phyloP scores from a whole-genome alignment of 2,888 invertebrate genomes.

The Rosalia funebris region DNA sequence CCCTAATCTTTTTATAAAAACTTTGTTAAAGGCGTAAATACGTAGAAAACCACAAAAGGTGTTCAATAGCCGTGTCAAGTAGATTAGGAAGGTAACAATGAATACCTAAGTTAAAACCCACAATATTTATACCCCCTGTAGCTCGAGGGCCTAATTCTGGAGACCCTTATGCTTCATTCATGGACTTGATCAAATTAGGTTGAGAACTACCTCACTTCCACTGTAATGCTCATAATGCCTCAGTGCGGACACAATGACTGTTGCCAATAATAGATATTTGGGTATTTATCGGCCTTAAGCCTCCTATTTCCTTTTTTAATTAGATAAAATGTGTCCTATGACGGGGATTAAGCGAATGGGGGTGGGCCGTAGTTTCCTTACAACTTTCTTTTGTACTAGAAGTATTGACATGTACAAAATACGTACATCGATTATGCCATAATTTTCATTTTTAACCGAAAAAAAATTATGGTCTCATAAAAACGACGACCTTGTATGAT shows the following conservation, averaged over 20 bases:
- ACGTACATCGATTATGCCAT: not conserved
- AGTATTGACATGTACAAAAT: not conserved
- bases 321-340: not conserved
- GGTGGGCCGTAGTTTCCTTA: not conserved
- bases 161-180: slow-evolving; percentile 36
- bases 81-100: slow-evolving; percentile 42
- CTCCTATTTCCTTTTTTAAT: slow-evolving; percentile 20
- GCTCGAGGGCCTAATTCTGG: slow-evolving; percentile 38
- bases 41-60: slow-evolving; percentile 41
- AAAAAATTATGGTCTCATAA: too few species aligned
- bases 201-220: slow-evolving; percentile 21
- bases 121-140: slow-evolving; percentile 42
- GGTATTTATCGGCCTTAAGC: slow-evolving; percentile 19
- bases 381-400: not conserved
- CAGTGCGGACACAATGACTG: slow-evolving; percentile 31
- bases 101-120: slow-evolving; percentile 39
- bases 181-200: slow-evolving; percentile 41
- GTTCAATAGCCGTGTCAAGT: slow-evolving; percentile 42
- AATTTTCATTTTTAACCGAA: too few species aligned
- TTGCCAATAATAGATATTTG: slow-evolving; percentile 31
- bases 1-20: slow-evolving; percentile 40
- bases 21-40: slow-evolving; percentile 43
- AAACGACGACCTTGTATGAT: too few species aligned
- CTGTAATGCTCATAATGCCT: slow-evolving; percentile 7
- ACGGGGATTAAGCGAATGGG: not conserved